Base-by-base conservation (phyloP, 2,797 vertebrate genomes). In the Acipenser ruthenus region DNA sequence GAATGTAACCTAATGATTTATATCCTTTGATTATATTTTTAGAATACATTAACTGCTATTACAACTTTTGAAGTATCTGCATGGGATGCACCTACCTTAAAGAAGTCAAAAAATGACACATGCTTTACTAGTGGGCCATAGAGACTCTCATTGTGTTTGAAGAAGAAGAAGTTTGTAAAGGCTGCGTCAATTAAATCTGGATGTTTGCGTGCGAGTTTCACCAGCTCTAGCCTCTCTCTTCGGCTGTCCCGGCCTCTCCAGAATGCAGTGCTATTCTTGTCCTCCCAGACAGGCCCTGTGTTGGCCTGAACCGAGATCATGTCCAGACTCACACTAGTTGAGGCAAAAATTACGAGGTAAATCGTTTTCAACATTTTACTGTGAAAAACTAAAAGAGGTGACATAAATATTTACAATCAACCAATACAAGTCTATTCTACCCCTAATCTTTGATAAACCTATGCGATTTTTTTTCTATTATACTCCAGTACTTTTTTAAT, bases 151-250 rank as follows among this genome's bases (percentile, higher is more conserved):
- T 99, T 87, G 0, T 99, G 96, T 72, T 97, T 89, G 75, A 99
- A 99, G 84, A 99, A 99, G 84, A 99, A 99, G 77, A 99, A 99
- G 82, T 99, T 97, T 68, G 97, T 99, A 74, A 99, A 96, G 64
- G 95, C 96, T 1, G 95, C 95, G 4, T 99, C 94, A 15, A 98
- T 87, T 73, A 90, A 71, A 49, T 90, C 67, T 0, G 95, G 92
- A 50, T 94, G 83, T 62, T 90, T 90, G 67, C 93, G 87, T 6
- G 93, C 91, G 63, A 99, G 86, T 74, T 97, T 96, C 59, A 99
- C 96, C 82, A 99, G 87, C 77, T 98, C 93, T 2, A 99, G 91
- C 10, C 97, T 92, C 78, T 99, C 96, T 79, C 89, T 93, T 6
- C 94, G 88, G 79, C 96, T 99, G 84, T 99, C 97, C 4, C 97